These are phyloP conservation scores for Stichopus chloronotus DNA, from an alignment of 35 echinoderm and acorn worm species.

Conservation along the genomic window DNA sequence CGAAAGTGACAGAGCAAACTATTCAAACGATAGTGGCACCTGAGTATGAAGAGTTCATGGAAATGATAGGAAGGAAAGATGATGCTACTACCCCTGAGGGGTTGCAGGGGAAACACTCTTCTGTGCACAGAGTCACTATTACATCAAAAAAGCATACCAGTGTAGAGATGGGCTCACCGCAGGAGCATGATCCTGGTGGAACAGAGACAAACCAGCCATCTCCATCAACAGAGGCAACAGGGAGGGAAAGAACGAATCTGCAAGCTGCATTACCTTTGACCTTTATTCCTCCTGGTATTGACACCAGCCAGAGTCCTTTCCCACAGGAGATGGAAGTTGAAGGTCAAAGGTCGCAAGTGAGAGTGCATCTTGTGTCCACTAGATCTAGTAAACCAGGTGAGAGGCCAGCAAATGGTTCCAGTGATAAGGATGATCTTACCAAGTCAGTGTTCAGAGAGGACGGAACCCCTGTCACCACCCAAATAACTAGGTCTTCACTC, in stretches of 20 bases:
- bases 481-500: neutral
- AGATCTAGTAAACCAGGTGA: neutral
- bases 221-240: neutral
- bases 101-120: neutral
- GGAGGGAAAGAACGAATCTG: neutral
- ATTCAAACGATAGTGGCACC: neutral
- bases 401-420: neutral
- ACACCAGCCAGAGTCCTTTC: neutral
- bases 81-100: neutral
- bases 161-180: neutral
- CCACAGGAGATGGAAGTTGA: neutral
- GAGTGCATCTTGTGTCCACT: neutral
- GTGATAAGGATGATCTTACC: neutral
- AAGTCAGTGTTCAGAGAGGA: neutral
- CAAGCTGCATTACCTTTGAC: conserved; percentile 1
- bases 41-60: conserved; percentile 29
- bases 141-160: neutral
- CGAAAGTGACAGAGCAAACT: neutral
- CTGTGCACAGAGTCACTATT: neutral
- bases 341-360: neutral
- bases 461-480: neutral
- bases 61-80: conserved; percentile 41
- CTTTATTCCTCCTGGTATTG: conserved; percentile 8
- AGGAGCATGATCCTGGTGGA: neutral
- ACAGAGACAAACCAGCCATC: neutral